phyloP scores from a whole-genome alignment of 2,888 invertebrate genomes.

The Dryadula phaetusa region DNA sequence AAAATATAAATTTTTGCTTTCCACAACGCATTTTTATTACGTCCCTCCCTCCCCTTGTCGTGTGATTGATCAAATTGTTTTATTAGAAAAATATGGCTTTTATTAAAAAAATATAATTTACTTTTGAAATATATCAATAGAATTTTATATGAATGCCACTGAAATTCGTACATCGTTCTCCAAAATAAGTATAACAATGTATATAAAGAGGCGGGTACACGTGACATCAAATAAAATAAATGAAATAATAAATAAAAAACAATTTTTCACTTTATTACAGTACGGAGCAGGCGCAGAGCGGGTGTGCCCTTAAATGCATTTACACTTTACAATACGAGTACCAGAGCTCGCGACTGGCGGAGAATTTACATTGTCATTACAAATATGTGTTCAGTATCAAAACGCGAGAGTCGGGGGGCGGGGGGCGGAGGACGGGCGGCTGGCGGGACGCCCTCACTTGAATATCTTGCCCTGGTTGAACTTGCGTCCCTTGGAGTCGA shows the following conservation, averaged over 20 bases:
- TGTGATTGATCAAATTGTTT: too few relatives aligned
- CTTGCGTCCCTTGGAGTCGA: constrained; percentile 93
- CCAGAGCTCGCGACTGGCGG: too few relatives aligned
- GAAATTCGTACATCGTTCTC: background rate
- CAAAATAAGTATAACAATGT: too few relatives aligned
- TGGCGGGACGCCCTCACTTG: constrained; percentile 86
- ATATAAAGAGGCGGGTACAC: background rate
- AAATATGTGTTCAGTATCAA: constrained; percentile 30
- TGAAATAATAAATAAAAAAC: constrained; percentile 67
- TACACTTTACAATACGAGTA: constrained; percentile 49
- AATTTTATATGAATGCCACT: too few relatives aligned
- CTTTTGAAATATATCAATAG: too few relatives aligned
- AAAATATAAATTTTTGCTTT: constrained; percentile 79
- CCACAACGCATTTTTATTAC: constrained; percentile 42
- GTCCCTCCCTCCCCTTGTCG: too few relatives aligned
- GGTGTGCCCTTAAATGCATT: constrained; percentile 62
- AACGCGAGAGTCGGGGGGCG: constrained; percentile 6
- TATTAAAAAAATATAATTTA: too few relatives aligned
- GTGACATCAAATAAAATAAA: background rate
- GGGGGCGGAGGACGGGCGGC: background rate
- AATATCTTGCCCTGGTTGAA: constrained; percentile 99
- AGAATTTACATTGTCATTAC: constrained; percentile 14
- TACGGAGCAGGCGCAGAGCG: background rate
- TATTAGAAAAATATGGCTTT: too few relatives aligned
- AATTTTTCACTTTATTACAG: constrained; percentile 60